These are phyloP conservation scores for Tortricodes alternella DNA, from an alignment of 2,888 invertebrate species.

Conservation along the genomic window DNA sequence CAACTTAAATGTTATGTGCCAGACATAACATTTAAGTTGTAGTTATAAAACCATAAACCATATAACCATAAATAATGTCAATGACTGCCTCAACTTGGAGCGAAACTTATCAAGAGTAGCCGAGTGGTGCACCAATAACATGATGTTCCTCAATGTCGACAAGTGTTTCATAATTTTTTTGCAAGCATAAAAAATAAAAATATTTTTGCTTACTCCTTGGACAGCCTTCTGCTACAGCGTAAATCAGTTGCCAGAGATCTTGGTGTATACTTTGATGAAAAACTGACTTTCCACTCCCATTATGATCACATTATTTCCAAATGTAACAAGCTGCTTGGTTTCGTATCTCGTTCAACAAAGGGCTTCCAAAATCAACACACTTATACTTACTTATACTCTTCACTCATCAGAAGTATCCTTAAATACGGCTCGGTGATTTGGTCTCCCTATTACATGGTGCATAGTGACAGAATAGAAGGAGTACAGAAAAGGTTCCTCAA, in stretches of 20 bases:
- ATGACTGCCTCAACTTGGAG: neutral
- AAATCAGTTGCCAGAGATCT: neutral
- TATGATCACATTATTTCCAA: neutral
- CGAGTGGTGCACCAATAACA: no score
- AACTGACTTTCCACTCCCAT: neutral
- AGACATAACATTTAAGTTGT: no score
- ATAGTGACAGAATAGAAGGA: no score
- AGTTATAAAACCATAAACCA: no score
- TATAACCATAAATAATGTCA: no score
- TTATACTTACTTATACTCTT: no score
- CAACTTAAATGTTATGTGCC: no score
- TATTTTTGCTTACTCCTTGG: neutral
- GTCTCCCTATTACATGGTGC: no score
- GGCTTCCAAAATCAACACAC: no score
- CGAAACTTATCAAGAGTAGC: neutral
- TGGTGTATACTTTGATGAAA: neutral
- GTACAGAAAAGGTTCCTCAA: neutral
- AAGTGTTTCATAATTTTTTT: neutral
- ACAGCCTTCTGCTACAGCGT: neutral
- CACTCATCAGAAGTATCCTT: no score
- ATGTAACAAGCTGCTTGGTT: neutral
- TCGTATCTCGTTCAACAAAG: no score
- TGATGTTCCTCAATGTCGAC: neutral
- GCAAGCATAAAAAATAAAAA: neutral
- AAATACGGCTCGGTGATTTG: no score